Conservation (phyloP, 2,113 vertebrate species). For the Halcyon malimbica region DNA sequence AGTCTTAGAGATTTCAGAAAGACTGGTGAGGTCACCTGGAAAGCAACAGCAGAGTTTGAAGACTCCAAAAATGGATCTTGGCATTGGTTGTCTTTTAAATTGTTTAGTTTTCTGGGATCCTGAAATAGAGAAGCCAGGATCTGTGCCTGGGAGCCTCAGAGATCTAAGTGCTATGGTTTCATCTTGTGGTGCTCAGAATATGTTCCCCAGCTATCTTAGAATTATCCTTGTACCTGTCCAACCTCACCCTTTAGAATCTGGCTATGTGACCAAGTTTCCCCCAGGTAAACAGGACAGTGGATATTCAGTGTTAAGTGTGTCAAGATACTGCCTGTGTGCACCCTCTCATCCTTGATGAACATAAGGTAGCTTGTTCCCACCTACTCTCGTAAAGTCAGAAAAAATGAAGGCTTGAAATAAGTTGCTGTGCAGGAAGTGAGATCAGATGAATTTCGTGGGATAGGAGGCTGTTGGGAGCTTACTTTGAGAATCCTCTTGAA, state of each 20-base stretch:
- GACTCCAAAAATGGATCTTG: not conserved
- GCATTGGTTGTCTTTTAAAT: not conserved
- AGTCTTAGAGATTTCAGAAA: not conserved
- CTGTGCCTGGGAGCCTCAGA: not conserved
- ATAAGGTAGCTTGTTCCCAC: not conserved
- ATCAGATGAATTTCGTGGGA: not conserved
- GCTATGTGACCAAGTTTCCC: not conserved
- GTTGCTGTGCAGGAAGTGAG: not conserved
- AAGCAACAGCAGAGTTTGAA: not conserved
- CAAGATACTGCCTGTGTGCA: not conserved
- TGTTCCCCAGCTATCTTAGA: not conserved
- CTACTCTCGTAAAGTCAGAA: not conserved
- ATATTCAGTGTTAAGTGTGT: not conserved
- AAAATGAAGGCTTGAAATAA: not conserved
- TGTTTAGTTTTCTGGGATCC: not conserved
- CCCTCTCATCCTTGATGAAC: not conserved
- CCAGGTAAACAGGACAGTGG: not conserved
- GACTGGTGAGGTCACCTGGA: not conserved
- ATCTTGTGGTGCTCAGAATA: not conserved
- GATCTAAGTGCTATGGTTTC: not conserved
- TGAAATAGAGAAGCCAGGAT: not conserved
- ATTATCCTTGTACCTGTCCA: not conserved
- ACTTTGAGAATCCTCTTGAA: not conserved
- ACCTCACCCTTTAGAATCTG: not conserved
- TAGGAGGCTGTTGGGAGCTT: not conserved